These are phyloP conservation scores for Malurus melanocephalus DNA, from an alignment of 2,113 vertebrate genomes.

Conservation along the genomic window DNA sequence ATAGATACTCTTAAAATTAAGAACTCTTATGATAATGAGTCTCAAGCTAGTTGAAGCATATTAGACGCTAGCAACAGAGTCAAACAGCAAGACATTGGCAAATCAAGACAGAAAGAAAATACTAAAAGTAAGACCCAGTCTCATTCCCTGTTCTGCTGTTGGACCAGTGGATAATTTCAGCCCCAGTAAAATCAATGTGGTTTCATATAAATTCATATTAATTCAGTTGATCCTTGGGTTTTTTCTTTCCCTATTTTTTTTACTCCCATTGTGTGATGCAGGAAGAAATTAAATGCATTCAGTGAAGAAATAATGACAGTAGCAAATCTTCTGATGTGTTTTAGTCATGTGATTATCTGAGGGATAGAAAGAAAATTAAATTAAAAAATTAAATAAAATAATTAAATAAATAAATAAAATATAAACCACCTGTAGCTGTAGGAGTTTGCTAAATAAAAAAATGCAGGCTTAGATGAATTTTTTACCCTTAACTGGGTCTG, in stretches of 20 bases:
- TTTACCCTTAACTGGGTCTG: not conserved
- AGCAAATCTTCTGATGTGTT: not conserved
- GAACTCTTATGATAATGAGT: not conserved
- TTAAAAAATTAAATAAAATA: not conserved
- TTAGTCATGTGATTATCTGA: not conserved
- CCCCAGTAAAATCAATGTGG: not conserved
- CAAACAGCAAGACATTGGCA: not conserved
- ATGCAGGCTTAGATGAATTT: not conserved
- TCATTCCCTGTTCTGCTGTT: not conserved
- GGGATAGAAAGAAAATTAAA: not conserved
- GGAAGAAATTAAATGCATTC: not conserved
- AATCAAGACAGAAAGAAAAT: not conserved
- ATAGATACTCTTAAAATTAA: not conserved
- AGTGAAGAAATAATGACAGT: not conserved
- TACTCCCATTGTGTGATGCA: accelerated
- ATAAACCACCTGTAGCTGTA: not conserved
- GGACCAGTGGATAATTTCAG: not conserved
- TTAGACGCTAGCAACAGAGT: not conserved
- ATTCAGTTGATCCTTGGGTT: not conserved
- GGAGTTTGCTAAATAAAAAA: not conserved
- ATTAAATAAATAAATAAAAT: too few relatives aligned
- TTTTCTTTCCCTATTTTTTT: not conserved
- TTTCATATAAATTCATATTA: not conserved
- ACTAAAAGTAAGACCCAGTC: not conserved
- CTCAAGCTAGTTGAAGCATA: not conserved